Conservation (phyloP, 2,113 vertebrate genomes). For the Craseonycteris thonglongyai region DNA sequence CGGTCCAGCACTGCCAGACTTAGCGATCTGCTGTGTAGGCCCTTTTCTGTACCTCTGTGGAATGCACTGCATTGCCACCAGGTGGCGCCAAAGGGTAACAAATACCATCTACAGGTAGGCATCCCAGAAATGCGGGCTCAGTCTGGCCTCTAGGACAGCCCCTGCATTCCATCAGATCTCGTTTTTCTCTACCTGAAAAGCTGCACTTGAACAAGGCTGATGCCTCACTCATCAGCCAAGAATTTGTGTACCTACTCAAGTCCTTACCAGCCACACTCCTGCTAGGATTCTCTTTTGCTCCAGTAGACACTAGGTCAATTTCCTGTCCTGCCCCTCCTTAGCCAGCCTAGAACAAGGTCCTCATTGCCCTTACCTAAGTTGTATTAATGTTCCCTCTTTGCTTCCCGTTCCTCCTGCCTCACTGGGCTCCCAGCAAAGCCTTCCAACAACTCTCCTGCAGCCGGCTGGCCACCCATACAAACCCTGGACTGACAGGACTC, state of each 20-base stretch:
- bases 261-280: not conserved
- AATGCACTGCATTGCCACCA: constrained; percentile 28
- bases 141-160: not conserved
- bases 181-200: not conserved
- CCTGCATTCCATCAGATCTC: not conserved
- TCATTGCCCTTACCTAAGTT: too few species aligned
- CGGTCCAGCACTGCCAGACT: too few species aligned
- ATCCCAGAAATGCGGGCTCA: too few species aligned
- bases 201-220: not conserved
- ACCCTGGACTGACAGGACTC: not conserved
- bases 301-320: too few species aligned
- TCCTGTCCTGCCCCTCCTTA: not conserved
- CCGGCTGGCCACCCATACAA: rapidly evolving
- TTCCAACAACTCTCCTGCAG: too few species aligned
- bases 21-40: not conserved
- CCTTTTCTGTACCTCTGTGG: not conserved
- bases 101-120: rapidly evolving
- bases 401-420: not conserved
- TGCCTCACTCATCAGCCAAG: not conserved
- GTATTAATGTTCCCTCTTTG: too few species aligned
- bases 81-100: constrained; percentile 50
- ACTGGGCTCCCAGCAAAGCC: not conserved
- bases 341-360: too few species aligned
- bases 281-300: rapidly evolving
- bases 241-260: rapidly evolving